Evolutionary conservation across 2,888 invertebrate genomes (phyloP).

Genomic region (Cryptus viduatorius): DNA sequence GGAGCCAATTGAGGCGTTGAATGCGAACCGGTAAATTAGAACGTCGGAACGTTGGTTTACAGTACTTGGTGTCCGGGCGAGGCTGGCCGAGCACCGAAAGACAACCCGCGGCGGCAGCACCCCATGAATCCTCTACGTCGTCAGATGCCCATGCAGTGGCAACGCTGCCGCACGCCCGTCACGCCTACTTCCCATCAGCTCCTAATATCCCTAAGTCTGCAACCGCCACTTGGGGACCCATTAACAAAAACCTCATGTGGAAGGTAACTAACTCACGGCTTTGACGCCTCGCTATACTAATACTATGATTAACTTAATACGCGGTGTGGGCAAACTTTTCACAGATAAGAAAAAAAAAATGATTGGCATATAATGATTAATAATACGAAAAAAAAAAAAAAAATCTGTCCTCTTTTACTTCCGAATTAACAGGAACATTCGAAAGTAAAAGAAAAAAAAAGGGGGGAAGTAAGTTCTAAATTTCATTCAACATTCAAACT

Average conservation of each 20-base stretch:
- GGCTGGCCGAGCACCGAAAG: conserved; percentile 84
- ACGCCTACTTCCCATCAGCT: conserved; percentile 85
- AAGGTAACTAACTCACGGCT: conserved; percentile 85
- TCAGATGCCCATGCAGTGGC: conserved; percentile 83
- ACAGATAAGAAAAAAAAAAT: background rate
- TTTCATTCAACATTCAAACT: no score
- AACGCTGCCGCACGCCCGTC: conserved; percentile 83
- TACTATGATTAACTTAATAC: conserved; percentile 26
- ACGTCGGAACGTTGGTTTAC: conserved; percentile 78
- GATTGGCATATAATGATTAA: background rate
- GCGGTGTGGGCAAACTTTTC: conserved; percentile 2
- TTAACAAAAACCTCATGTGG: conserved; percentile 88
- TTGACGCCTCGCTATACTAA: conserved; percentile 64
- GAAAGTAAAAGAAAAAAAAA: no score
- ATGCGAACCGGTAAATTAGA: conserved; percentile 67
- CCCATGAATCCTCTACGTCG: conserved; percentile 82
- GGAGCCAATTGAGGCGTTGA: conserved; percentile 5
- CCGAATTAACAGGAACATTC: no score
- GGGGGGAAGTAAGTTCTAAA: no score
- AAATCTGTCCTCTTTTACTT: no score
- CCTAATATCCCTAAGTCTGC: conserved; percentile 88
- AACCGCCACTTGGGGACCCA: conserved; percentile 88
- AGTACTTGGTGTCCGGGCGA: conserved; percentile 84
- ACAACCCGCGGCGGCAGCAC: conserved; percentile 79
- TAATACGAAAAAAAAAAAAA: no score